These are phyloP conservation scores for Montifringilla adamsi DNA, from an alignment of 2,113 vertebrate species.

Conservation along the genomic window DNA sequence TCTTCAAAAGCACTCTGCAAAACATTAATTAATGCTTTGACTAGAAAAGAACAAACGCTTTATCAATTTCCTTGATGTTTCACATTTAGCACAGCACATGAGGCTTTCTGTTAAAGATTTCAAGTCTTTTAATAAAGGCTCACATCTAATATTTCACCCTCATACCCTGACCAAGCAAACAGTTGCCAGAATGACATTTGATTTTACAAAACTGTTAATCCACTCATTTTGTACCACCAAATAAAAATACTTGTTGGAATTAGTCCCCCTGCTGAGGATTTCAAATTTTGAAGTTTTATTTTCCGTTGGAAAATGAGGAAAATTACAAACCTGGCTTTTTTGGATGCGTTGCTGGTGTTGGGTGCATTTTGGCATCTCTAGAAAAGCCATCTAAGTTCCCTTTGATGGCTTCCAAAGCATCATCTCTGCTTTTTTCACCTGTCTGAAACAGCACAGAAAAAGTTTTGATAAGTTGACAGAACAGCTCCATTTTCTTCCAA, in stretches of 20 bases:
- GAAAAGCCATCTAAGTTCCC: conserved; percentile 98
- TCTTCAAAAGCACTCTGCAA: conserved; percentile 38
- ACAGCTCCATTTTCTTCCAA: neutral
- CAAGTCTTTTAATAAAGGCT: neutral
- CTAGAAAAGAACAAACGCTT: neutral
- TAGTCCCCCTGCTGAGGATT: neutral
- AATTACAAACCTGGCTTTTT: conserved; percentile 88
- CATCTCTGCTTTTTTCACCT: conserved; percentile 94
- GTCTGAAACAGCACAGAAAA: conserved; percentile 74
- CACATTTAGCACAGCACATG: neutral
- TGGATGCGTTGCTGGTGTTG: conserved; percentile 86
- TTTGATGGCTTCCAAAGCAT: conserved; percentile 97
- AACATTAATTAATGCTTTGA: conserved; percentile 19
- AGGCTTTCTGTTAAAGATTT: neutral
- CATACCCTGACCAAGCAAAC: neutral
- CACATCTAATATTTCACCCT: neutral
- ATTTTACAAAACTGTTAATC: neutral
- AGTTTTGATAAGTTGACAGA: neutral
- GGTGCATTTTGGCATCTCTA: conserved; percentile 97
- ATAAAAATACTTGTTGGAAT: neutral
- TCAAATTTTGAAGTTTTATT: neutral
- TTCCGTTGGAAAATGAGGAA: conserved; percentile 28
- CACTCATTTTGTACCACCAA: neutral
- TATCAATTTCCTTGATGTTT: neutral
- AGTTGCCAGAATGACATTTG: neutral